Evolutionary conservation across 2,113 vertebrate genomes (phyloP).

Genomic region (Gobius niger): DNA sequence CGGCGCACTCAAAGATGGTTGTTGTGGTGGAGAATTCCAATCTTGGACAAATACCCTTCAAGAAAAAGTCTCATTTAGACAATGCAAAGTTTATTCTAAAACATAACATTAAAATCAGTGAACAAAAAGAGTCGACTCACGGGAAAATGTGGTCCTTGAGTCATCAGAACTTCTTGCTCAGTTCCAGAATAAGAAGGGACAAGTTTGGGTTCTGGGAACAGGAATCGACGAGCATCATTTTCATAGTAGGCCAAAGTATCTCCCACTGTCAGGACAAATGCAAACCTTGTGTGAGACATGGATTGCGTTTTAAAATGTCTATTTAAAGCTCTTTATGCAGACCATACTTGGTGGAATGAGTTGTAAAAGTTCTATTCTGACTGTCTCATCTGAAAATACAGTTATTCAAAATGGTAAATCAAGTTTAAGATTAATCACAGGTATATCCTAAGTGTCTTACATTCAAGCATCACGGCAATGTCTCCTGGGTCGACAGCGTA

Average conservation of each 20-base stretch:
- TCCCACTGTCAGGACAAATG: slow-evolving; percentile 47
- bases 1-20: slow-evolving; percentile 75
- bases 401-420: neutral
- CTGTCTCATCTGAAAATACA: slow-evolving; percentile 65
- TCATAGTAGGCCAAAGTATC: slow-evolving; percentile 76
- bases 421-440: neutral
- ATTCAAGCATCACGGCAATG: slow-evolving; percentile 78
- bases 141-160: slow-evolving; percentile 66
- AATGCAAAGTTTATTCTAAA: neutral
- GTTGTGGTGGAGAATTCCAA: slow-evolving; percentile 82
- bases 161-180: slow-evolving; percentile 80
- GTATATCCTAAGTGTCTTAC: slow-evolving; percentile 58
- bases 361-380: slow-evolving; percentile 79
- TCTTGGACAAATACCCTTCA: slow-evolving; percentile 81
- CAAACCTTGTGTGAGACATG: neutral
- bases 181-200: slow-evolving; percentile 68
- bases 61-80: slow-evolving; percentile 12
- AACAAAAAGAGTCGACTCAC: slow-evolving; percentile 58
- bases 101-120: neutral
- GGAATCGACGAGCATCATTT: slow-evolving; percentile 76
- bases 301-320: neutral
- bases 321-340: neutral
- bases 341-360: slow-evolving; percentile 66
- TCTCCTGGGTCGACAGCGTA: slow-evolving; percentile 75
- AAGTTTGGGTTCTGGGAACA: slow-evolving; percentile 81